These are phyloP conservation scores for Karalla daura DNA, from an alignment of 2,797 vertebrate genomes.

Conservation along the genomic window DNA sequence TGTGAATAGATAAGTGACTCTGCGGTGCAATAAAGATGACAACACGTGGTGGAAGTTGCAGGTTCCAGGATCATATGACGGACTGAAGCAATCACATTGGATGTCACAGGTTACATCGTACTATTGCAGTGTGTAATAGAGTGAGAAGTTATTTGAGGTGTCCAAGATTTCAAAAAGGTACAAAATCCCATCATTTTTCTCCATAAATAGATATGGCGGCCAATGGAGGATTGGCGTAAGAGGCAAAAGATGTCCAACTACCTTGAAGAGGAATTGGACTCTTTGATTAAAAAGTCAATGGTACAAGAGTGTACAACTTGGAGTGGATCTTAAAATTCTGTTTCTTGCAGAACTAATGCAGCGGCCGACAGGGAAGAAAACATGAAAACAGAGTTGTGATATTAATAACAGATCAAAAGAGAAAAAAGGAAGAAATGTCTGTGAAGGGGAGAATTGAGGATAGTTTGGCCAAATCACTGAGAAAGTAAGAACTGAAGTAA, in stretches of 20 bases:
- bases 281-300: background rate
- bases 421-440: background rate
- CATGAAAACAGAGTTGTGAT: background rate
- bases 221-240: background rate
- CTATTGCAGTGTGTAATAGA: background rate
- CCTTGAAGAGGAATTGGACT: background rate
- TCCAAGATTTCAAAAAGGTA: background rate
- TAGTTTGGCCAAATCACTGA: background rate
- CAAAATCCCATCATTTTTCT: background rate
- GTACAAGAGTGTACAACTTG: background rate
- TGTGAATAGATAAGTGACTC: constrained; percentile 53
- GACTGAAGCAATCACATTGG: background rate
- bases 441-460: background rate
- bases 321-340: background rate
- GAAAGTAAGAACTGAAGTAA: no score
- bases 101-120: constrained; percentile 6
- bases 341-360: background rate
- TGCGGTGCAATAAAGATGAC: constrained; percentile 31
- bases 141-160: background rate
- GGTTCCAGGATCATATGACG: constrained; percentile 7
- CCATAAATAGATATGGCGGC: background rate
- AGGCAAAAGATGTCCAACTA: background rate
- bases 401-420: background rate
- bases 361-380: background rate
- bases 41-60: constrained; percentile 10